Evolutionary conservation across 2,888 invertebrate species (phyloP).

Genomic region (Zeuzera pyrina): DNA sequence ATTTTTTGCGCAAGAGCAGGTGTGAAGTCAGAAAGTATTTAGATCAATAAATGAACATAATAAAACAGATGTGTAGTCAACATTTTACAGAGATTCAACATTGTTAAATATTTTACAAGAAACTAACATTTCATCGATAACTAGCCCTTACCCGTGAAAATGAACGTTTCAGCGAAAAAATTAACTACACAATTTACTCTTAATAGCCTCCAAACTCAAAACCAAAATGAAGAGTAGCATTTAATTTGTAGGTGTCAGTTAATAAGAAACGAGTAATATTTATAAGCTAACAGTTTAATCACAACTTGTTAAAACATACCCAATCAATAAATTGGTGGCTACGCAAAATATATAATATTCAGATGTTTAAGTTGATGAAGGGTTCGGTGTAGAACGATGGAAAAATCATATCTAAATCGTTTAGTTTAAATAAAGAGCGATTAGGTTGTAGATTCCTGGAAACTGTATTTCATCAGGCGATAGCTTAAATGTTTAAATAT

Average conservation of each 20-base stretch:
- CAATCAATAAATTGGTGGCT: constrained; percentile 48
- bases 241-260: too few species aligned
- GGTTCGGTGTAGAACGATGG: constrained; percentile 39
- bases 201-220: too few species aligned
- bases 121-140: too few species aligned
- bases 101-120: too few species aligned
- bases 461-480: constrained; percentile 28
- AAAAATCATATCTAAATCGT: constrained; percentile 57
- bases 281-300: too few species aligned
- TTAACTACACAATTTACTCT: too few species aligned
- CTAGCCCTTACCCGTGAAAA: too few species aligned
- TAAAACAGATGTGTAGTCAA: constrained; percentile 22
- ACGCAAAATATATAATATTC: constrained; percentile 59
- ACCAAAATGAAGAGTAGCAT: too few species aligned
- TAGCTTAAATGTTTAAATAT: too few species aligned
- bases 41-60: constrained; percentile 27
- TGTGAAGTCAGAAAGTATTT: constrained; percentile 29
- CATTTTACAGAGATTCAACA: constrained; percentile 1
- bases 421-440: constrained; percentile 51
- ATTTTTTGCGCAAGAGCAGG: constrained; percentile 41
- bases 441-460: constrained; percentile 38
- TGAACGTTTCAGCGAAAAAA: too few species aligned
- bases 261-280: too few species aligned
- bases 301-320: too few species aligned
- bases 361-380: constrained; percentile 62